A percentile compares a stretch with the other conserved stretches of the same genome.
phyloP scores from a whole-genome alignment of 1,140 invertebrate genomes.

The Campoletis sonorensis region DNA sequence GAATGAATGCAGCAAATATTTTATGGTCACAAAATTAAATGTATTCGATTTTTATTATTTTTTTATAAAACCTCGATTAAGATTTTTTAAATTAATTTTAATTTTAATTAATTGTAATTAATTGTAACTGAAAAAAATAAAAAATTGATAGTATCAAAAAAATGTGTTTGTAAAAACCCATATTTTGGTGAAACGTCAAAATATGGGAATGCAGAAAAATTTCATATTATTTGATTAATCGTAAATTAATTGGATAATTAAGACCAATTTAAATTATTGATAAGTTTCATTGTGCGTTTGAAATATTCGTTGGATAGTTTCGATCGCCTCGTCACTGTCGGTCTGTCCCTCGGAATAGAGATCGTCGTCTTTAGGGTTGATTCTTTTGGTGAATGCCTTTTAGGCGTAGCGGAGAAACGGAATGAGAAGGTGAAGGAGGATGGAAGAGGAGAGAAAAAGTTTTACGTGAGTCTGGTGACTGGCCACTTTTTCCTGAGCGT shows the following conservation, averaged over 20 bases:
- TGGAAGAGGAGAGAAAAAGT: background rate
- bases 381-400: conserved; percentile 40
- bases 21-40: too few relatives aligned
- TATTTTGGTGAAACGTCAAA: too few relatives aligned
- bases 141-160: too few relatives aligned
- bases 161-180: too few relatives aligned
- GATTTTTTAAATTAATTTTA: too few relatives aligned
- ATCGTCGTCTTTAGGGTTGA: conserved; percentile 42
- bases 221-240: background rate
- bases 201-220: background rate
- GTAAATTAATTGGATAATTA: conserved; percentile 1
- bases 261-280: background rate
- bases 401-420: background rate
- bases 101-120: too few relatives aligned
- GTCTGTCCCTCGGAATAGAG: conserved; percentile 28
- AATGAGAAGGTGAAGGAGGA: background rate
- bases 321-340: conserved; percentile 36
- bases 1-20: too few relatives aligned
- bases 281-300: background rate
- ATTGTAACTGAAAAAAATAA: too few relatives aligned
- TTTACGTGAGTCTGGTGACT: conserved; percentile 40
- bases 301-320: conserved; percentile 26
- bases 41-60: too few relatives aligned
- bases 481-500: conserved; percentile 22
- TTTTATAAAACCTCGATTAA: too few relatives aligned